A percentile compares a stretch with the other conserved stretches of the same genome.
These are phyloP conservation scores for Macrocentrus cingulum DNA, from an alignment of 1,140 invertebrate species.

Conservation along the genomic window DNA sequence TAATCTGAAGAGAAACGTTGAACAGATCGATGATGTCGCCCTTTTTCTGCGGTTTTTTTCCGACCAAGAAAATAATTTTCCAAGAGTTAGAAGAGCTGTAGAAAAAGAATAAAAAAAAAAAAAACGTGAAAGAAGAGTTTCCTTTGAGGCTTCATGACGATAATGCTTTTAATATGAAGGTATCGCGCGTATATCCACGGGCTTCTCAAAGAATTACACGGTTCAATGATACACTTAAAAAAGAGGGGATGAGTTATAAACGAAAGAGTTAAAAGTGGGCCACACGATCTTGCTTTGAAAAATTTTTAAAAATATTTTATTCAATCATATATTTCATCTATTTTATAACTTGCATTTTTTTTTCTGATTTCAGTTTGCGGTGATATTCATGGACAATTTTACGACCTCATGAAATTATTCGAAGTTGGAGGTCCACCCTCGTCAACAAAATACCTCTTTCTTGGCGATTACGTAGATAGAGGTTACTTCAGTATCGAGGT, in stretches of 20 bases:
- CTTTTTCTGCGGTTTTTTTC: too few relatives aligned
- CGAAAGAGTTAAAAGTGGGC: background rate
- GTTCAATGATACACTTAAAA: constrained; percentile 15
- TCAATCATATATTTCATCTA: too few relatives aligned
- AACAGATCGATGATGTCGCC: too few relatives aligned
- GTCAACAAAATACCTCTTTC: constrained; percentile 99
- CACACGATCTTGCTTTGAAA: background rate
- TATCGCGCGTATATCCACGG: constrained; percentile 10
- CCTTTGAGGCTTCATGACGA: constrained; percentile 20
- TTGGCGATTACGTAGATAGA: constrained; percentile 99
- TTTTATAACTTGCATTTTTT: constrained; percentile 14
- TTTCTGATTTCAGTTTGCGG: constrained; percentile 85
- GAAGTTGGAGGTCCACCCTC: constrained; percentile 98
- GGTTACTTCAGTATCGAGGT: constrained; percentile 99
- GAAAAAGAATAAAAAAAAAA: background rate
- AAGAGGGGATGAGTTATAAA: background rate
- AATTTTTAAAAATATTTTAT: too few relatives aligned
- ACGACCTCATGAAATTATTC: constrained; percentile 99
- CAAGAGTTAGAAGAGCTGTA: background rate
- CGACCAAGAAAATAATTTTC: background rate
- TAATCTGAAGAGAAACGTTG: too few relatives aligned
- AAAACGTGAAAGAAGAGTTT: background rate
- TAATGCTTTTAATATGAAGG: constrained; percentile 21
- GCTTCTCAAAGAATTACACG: constrained; percentile 24
- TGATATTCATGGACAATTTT: constrained; percentile 99